Percentiles rank a stretch among this genome's conserved stretches.
phyloP scores from a whole-genome alignment of 1,140 invertebrate genomes.

The Whitmania pigra region DNA sequence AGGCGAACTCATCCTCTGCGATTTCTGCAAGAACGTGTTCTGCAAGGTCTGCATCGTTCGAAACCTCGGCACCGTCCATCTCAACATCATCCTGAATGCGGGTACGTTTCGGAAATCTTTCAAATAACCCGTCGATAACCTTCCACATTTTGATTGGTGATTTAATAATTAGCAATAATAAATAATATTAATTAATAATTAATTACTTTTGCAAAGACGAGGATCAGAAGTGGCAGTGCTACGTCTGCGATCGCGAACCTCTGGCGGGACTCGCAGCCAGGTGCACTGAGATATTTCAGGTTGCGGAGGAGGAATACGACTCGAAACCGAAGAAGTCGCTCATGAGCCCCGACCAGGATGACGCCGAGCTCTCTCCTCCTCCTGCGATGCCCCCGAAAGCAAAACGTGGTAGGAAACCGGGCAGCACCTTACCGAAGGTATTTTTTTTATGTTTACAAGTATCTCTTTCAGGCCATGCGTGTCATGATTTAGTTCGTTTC shows the following conservation, averaged over 20 bases:
- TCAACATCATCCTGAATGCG: conserved; percentile 56
- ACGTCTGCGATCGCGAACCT: conserved; percentile 59
- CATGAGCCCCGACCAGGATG: neutral
- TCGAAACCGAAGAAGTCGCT: neutral
- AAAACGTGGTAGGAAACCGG: neutral
- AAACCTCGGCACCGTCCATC: conserved; percentile 58
- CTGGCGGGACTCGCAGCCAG: conserved; percentile 47
- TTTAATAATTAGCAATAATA: too few relatives aligned
- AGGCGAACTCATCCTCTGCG: conserved; percentile 65
- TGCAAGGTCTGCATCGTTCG: conserved; percentile 66
- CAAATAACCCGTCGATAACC: too few relatives aligned
- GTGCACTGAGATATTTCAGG: conserved; percentile 14
- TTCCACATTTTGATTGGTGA: too few relatives aligned
- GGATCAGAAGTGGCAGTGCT: conserved; percentile 59
- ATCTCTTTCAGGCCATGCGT: too few relatives aligned
- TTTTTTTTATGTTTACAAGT: too few relatives aligned
- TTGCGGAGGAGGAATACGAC: conserved; percentile 16
- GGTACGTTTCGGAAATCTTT: conserved; percentile 24
- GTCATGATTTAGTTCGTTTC: too few relatives aligned
- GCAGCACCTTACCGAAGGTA: too few relatives aligned
- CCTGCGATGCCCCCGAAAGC: neutral
- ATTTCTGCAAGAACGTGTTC: conserved; percentile 63
- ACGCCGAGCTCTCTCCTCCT: neutral
- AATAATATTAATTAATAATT: too few relatives aligned
- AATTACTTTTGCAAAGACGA: conserved; percentile 35